These are phyloP conservation scores for Harlomillsia oculata DNA, from an alignment of 1,140 invertebrate genomes.

Conservation along the genomic window DNA sequence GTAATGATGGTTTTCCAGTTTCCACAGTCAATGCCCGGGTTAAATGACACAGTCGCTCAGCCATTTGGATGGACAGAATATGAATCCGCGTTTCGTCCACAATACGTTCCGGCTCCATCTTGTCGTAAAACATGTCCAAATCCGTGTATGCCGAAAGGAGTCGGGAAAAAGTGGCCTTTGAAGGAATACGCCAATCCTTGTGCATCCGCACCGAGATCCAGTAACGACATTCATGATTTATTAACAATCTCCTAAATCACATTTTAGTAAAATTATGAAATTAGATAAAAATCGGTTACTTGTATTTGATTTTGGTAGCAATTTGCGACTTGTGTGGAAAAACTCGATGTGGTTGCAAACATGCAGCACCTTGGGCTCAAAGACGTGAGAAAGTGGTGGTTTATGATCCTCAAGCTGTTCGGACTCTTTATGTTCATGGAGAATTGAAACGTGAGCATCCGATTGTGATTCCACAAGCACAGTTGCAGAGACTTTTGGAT, in stretches of 20 bases:
- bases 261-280: neutral
- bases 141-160: conserved; percentile 15
- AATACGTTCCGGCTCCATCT: conserved; percentile 26
- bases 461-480: conserved; percentile 10
- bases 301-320: neutral
- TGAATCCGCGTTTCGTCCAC: conserved; percentile 28
- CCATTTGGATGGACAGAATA: conserved; percentile 35
- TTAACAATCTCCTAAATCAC: neutral
- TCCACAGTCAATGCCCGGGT: conserved; percentile 29
- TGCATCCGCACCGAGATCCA: neutral
- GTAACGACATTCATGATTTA: neutral
- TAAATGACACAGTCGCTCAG: conserved; percentile 20
- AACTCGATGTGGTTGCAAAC: conserved; percentile 18
- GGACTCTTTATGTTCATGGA: conserved; percentile 27
- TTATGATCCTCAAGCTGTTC: conserved; percentile 31
- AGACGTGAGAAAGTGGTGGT: conserved; percentile 28
- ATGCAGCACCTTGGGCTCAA: conserved; percentile 27
- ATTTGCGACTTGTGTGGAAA: conserved; percentile 16
- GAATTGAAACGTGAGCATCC: conserved; percentile 35
- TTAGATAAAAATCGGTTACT: too few species aligned
- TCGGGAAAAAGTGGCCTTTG: conserved; percentile 8
- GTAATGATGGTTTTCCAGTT: conserved; percentile 13
- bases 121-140: conserved; percentile 10
- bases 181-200: neutral
- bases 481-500: too few species aligned